Evolutionary conservation across 2,797 vertebrate genomes (phyloP), one percentile per base, ranked within the genome.

Genomic region (Tenualosa thibaudeaui): DNA sequence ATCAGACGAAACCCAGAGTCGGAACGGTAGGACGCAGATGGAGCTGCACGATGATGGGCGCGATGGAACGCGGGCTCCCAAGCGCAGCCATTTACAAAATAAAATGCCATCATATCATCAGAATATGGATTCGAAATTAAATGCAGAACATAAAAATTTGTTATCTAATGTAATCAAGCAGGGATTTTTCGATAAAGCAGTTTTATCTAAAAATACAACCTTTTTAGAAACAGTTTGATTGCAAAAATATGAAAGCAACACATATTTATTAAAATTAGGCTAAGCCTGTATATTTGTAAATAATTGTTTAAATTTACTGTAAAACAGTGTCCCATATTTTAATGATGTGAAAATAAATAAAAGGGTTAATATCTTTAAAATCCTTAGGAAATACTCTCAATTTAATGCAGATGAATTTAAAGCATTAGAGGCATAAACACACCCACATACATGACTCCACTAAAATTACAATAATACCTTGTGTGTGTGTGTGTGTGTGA

Each of bases 401-500:
- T 58, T 22, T 22, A 58, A 58, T 58, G 17, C 19, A 58, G 2
- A 31, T 65, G 24, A 65, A 65, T 51, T 54, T 54, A 54, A 71
- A 53, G 24, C 26, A 19, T 12, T 12, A 26, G 22, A 19, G 54
- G 24, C 3, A 75, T 75, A 75, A 75, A 75, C 68, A 75, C 68
- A 40, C 31, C 68, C 68, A 40, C 31, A 40, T 43, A 5, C 31
- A 75, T 19, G 37, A 26, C n/a, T 31, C 17, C 1, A 75, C 31
- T 40, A 62, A n/a, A n/a, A 62, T 62, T 62, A 62, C 12, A 65
- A 65, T 65, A 26, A 65, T 31, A 65, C 62, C 22, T 62, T 19
- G 19, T 40, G 84, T 84, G 84, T 82, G 85, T 84, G 86, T 60
- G 81, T 84, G 84, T 85, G 60, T 50, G 85, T 85, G 84, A 83